Evolutionary conservation across 2,113 vertebrate genomes (phyloP).

Genomic region (Monarcha castaneiventris): DNA sequence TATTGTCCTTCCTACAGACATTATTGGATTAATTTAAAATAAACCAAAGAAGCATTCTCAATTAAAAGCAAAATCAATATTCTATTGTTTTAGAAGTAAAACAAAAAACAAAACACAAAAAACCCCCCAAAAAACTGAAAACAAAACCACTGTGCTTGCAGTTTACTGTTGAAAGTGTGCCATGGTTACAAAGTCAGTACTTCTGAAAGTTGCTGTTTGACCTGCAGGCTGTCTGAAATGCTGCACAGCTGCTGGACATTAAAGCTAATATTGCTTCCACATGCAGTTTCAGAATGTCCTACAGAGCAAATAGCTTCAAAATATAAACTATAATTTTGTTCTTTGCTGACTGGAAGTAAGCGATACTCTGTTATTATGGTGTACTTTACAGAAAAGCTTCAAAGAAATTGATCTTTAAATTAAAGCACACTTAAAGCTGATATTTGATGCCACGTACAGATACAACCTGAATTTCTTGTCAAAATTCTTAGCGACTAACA

Average conservation of each 20-base stretch:
- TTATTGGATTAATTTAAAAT: background rate
- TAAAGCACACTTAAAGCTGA: background rate
- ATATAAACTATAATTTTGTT: conserved; percentile 37
- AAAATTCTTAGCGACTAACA: conserved; percentile 81
- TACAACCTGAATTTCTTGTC: conserved; percentile 77
- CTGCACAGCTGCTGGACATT: conserved; percentile 60
- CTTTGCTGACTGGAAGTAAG: conserved; percentile 36
- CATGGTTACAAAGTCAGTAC: conserved; percentile 48
- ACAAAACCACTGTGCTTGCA: background rate
- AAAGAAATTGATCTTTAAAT: background rate
- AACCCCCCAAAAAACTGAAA: background rate
- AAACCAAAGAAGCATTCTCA: background rate
- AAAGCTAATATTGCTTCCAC: conserved; percentile 63
- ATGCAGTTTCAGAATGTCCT: conserved; percentile 48
- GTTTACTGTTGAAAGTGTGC: conserved; percentile 19
- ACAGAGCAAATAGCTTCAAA: conserved; percentile 31
- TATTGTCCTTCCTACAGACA: background rate
- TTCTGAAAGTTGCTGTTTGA: conserved; percentile 48
- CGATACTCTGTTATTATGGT: background rate
- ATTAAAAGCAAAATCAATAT: background rate
- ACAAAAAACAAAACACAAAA: background rate
- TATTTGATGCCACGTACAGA: conserved; percentile 69
- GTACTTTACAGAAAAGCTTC: conserved; percentile 32
- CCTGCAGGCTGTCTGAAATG: conserved; percentile 41
- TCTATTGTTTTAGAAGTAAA: background rate